phyloP scores from a whole-genome alignment of 2,888 invertebrate species.

The Acronicta aceris region DNA sequence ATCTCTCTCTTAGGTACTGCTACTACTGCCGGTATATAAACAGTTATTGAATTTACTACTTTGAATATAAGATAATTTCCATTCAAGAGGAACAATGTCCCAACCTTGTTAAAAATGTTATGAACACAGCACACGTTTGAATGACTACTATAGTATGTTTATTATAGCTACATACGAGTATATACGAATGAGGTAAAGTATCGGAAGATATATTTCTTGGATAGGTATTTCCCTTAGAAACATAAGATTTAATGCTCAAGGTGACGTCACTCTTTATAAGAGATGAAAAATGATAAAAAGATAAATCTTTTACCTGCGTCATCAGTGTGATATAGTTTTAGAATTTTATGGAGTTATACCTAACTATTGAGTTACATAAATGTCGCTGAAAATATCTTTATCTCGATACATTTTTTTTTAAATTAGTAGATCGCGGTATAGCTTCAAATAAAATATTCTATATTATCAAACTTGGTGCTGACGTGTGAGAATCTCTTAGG shows the following conservation, averaged over 20 bases:
- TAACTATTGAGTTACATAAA: too few species aligned
- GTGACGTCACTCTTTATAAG: neutral
- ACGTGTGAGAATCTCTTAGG: too few species aligned
- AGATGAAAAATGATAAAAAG: constrained; percentile 2
- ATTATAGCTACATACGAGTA: neutral
- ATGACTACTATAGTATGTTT: constrained; percentile 9
- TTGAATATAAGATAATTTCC: constrained; percentile 30
- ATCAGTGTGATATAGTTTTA: too few species aligned
- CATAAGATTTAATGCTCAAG: constrained; percentile 1
- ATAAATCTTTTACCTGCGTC: too few species aligned
- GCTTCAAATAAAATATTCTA: too few species aligned
- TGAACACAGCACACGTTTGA: constrained; percentile 30
- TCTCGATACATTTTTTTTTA: too few species aligned
- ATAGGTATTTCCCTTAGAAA: neutral
- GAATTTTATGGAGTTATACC: too few species aligned
- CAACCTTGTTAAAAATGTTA: constrained; percentile 29
- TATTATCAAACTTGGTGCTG: too few species aligned
- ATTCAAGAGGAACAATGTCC: constrained; percentile 22
- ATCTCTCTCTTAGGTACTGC: neutral
- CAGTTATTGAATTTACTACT: constrained; percentile 31
- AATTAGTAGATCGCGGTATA: too few species aligned
- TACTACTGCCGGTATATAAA: constrained; percentile 10
- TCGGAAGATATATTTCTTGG: neutral
- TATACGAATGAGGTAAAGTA: constrained; percentile 9
- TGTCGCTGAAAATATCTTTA: too few species aligned